A percentile compares a stretch with the other conserved stretches of the same genome.
Evolutionary conservation across 1,140 invertebrate species (phyloP).

Genomic region (Nymphalis io): DNA sequence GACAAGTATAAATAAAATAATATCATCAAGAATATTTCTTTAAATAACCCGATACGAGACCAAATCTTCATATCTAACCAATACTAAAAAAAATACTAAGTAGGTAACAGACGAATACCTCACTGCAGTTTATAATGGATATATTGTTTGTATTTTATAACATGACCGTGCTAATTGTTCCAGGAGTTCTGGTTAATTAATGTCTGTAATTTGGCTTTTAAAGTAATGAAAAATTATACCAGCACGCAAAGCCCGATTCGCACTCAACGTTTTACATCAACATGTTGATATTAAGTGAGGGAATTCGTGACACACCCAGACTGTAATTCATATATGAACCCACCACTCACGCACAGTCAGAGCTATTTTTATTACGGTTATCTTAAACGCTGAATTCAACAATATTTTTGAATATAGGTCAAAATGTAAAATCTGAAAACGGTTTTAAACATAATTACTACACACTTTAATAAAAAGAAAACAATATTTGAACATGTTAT

Average conservation of each 20-base stretch:
- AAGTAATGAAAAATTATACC: conserved; percentile 35
- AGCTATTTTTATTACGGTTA: conserved; percentile 15
- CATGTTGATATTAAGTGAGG: conserved; percentile 15
- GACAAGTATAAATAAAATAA: conserved; percentile 3
- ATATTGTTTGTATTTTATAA: neutral
- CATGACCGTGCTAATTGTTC: conserved; percentile 32
- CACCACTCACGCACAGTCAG: conserved; percentile 12
- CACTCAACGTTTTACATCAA: conserved; percentile 22
- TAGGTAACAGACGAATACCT: too few relatives aligned
- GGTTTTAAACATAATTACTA: neutral
- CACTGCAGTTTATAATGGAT: conserved; percentile 18
- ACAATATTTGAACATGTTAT: too few relatives aligned
- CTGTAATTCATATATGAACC: conserved; percentile 20
- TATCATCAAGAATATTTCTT: neutral
- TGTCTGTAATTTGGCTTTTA: conserved; percentile 37
- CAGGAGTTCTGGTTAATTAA: conserved; percentile 37
- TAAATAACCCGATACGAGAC: neutral
- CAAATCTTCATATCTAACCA: neutral
- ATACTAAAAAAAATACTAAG: neutral
- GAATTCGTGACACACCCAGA: conserved; percentile 27
- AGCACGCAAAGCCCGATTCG: conserved; percentile 36
- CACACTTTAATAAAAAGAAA: too few relatives aligned
- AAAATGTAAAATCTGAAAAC: neutral
- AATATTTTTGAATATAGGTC: conserved; percentile 3
- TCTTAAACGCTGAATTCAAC: conserved; percentile 10